phyloP scores from a whole-genome alignment of 2,797 vertebrate species.

The Craterocephalus amniculus region DNA sequence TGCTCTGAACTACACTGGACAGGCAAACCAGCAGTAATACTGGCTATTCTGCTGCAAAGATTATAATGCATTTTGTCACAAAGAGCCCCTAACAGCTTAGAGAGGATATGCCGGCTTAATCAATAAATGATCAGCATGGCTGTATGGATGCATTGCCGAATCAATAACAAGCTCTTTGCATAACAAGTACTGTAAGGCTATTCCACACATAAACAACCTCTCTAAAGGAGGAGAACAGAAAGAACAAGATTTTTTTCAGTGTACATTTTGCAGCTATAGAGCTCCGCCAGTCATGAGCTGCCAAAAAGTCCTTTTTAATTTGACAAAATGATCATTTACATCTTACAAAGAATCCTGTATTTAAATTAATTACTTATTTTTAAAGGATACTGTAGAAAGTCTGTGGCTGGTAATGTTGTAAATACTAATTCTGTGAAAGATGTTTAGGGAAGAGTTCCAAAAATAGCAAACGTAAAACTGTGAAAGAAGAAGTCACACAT shows the following conservation, averaged over 20 bases:
- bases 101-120: conserved; percentile 43
- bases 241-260: not conserved
- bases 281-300: not conserved
- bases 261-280: not conserved
- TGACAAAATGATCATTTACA: not conserved
- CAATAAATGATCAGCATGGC: conserved; percentile 54
- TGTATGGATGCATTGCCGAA: conserved; percentile 20
- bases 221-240: not conserved
- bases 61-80: conserved; percentile 62
- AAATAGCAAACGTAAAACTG: no score
- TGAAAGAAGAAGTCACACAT: no score
- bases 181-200: not conserved
- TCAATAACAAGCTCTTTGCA: conserved; percentile 25
- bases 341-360: not conserved
- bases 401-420: not conserved
- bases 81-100: conserved; percentile 46
- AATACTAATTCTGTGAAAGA: not conserved
- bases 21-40: conserved; percentile 51
- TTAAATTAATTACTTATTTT: not conserved
- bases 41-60: conserved; percentile 52
- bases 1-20: conserved; percentile 56
- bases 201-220: not conserved
- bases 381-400: no score
- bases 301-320: not conserved
- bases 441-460: not conserved